These are phyloP conservation scores for Tyrophagus putrescentiae DNA, from an alignment of 1,140 invertebrate species.

Conservation along the genomic window DNA sequence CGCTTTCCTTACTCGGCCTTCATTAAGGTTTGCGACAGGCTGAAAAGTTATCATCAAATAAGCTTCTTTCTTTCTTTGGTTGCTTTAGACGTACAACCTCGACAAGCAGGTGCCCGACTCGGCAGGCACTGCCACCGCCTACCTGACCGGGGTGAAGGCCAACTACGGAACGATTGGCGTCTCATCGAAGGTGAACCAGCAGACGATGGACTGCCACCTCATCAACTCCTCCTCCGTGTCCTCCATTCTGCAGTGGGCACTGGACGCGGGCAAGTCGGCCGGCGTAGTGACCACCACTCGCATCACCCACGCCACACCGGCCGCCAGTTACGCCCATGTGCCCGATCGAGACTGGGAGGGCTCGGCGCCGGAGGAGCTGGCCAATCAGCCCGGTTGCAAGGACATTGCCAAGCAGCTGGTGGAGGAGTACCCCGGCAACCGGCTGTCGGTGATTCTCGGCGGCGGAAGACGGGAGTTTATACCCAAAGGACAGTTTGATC, in stretches of 20 bases:
- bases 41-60: neutral
- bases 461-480: constrained; percentile 34
- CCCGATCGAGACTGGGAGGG: constrained; percentile 61
- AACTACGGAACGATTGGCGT: constrained; percentile 64
- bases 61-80: neutral
- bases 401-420: constrained; percentile 62
- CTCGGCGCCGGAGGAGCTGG: constrained; percentile 41
- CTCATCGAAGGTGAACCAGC: constrained; percentile 45
- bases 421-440: constrained; percentile 51
- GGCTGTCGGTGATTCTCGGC: constrained; percentile 48
- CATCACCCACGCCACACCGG: constrained; percentile 79
- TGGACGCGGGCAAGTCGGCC: constrained; percentile 30
- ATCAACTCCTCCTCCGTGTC: constrained; percentile 41
- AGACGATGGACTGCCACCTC: constrained; percentile 49
- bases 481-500: neutral
- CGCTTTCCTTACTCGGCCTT: constrained; percentile 65
- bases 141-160: constrained; percentile 67
- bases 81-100: constrained; percentile 9
- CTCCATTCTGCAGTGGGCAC: constrained; percentile 39
- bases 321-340: constrained; percentile 61
- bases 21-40: constrained; percentile 20
- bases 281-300: constrained; percentile 80
- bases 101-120: constrained; percentile 47
- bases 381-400: constrained; percentile 36
- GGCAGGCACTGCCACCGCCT: constrained; percentile 68